Base-by-base conservation (phyloP, 1,140 invertebrate genomes). In the Plodia interpunctella region DNA sequence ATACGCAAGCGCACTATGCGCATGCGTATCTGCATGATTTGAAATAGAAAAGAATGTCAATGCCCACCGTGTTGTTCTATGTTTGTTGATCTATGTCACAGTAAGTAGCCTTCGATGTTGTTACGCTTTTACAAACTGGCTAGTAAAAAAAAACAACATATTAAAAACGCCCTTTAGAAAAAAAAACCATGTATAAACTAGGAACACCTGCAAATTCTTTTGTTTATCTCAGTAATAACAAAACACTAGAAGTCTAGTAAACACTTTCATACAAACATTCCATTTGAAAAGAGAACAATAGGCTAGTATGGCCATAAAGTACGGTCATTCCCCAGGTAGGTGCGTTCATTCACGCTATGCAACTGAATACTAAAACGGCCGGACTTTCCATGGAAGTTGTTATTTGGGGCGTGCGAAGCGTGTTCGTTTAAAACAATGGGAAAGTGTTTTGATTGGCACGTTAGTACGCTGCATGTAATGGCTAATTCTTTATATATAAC, bases 341-440 rank as follows among this genome's bases (percentile, higher is more conserved):
- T 63, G 51, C 62, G 62, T 51, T 63, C 62, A 59, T 63, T 63
- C 62, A 63, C 59, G 62, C 62, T 55, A 56, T 44, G 17, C 65
- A 57, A 55, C 57, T 59, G 50, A 62, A 68, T 68, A 56, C 25
- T 62, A 60, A 62, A 25, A 25, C 6, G 21, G 21, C 44, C 20
- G 54, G 28, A 19, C 49, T 74, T 72, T 72, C 65, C 62, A 66
- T 63, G 56, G 62, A 59, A 55, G 51, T 64, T 11, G 58, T 38
- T 65, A 67, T 70, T 51, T 70, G 56, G 70, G 58, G 62, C 68
- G 68, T 73, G 70, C 60, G 68, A 76, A 76, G 69, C 66, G 30
- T 67, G 57, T 61, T 65, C 49, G 62, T 64, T 18, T 19, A 15
- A 57, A 67, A 74, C 72, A 75, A 75, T 75, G 70, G 59, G 51